Evolutionary conservation across 1,140 invertebrate species (phyloP).

Genomic region (Schmidtea mediterranea): DNA sequence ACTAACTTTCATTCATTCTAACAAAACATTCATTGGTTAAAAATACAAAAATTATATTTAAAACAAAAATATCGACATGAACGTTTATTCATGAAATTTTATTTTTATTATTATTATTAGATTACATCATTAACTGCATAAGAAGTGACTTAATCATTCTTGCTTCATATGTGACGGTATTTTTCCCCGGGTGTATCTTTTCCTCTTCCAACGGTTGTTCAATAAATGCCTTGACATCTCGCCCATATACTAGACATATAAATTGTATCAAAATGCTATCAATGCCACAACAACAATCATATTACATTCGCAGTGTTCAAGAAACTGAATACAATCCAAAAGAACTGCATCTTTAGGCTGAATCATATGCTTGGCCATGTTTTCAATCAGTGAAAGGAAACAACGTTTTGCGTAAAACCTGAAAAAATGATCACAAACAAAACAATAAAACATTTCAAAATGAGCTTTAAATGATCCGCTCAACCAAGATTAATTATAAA

Average conservation of each 20-base stretch:
- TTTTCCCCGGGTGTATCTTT: slow-evolving; percentile 44
- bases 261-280: no score
- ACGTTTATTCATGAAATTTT: no score
- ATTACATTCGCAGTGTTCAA: slow-evolving; percentile 54
- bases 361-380: slow-evolving; percentile 63
- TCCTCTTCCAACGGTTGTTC: slow-evolving; percentile 50
- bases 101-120: no score
- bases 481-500: no score
- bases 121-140: slow-evolving; percentile 18
- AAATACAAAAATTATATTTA: no score
- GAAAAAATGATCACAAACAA: no score
- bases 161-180: slow-evolving; percentile 72
- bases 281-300: slow-evolving; percentile 6
- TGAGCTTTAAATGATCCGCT: no score
- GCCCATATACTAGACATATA: slow-evolving; percentile 45
- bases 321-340: slow-evolving; percentile 62
- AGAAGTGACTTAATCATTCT: slow-evolving; percentile 54
- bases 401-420: slow-evolving; percentile 62
- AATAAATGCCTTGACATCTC: slow-evolving; percentile 49
- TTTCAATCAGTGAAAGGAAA: slow-evolving; percentile 68
- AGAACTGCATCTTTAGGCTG: slow-evolving; percentile 57
- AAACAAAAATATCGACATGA: no score
- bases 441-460: no score
- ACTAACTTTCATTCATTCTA: no score
- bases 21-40: no score